Conservation (phyloP, 2,797 vertebrate genomes). For the Cynodonichthys magdalenae region DNA sequence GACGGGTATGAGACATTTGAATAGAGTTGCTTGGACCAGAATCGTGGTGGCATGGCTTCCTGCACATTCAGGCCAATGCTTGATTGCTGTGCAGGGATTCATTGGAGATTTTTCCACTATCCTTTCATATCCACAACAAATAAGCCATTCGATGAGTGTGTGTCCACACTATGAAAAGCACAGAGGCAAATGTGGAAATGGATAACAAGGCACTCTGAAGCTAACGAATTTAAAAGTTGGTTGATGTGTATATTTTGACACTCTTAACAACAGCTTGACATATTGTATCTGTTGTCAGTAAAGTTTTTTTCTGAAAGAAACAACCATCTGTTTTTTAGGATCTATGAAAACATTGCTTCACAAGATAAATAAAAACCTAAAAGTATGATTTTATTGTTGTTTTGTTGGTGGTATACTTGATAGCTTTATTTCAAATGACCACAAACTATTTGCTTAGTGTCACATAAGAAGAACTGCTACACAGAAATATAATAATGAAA, state of each 20-base stretch:
- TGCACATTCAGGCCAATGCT: conserved; percentile 67
- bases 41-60: conserved; percentile 73
- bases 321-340: neutral
- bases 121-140: conserved; percentile 57
- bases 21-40: conserved; percentile 73
- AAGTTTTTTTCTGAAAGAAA: neutral
- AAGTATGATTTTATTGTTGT: too few species aligned
- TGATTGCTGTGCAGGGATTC: conserved; percentile 66
- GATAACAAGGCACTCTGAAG: conserved; percentile 29
- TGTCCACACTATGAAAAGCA: conserved; percentile 54
- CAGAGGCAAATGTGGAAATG: conserved; percentile 30
- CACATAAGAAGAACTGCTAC: too few species aligned
- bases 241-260: conserved; percentile 14
- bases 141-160: conserved; percentile 51
- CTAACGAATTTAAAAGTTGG: conserved; percentile 33
- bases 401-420: too few species aligned
- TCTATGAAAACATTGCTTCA: too few species aligned
- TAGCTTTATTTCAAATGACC: too few species aligned
- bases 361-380: too few species aligned
- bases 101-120: conserved; percentile 54
- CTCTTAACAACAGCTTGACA: conserved; percentile 26
- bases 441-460: too few species aligned
- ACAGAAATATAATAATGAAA: conserved; percentile 69
- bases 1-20: conserved; percentile 74
- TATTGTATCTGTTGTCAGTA: conserved; percentile 18